Evolutionary conservation across 35 echinoderm and acorn worm genomes (phyloP), one percentile per base, ranked within the genome.

Genomic region (Heliocidaris erythrogramma): DNA sequence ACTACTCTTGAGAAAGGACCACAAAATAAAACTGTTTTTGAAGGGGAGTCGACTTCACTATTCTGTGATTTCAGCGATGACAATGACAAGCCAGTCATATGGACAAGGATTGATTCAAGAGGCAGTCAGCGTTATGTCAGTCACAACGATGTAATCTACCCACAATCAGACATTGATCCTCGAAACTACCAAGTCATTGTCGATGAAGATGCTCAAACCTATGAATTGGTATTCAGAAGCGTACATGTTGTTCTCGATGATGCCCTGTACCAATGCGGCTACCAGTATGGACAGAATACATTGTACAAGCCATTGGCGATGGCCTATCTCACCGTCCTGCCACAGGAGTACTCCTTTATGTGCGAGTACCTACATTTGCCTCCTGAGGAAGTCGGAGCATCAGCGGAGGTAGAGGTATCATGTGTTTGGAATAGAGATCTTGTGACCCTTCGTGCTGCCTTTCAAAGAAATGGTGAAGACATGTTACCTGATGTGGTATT

Each of bases 61-160:
- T 14, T 92, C 5, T 92, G 91, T n/a, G 91, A 92, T 13, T 92
- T 92, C 50, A 92, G 27, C 30, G 91, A 92, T 48, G 91, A 92
- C 49, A 92, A 92, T 29, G 50, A 92, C 29, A 49, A 50, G 91
- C 47, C 31, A 48, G 27, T 92, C 29, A 30, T 92, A 30, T 92
- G 91, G 91, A 48, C 49, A 27, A 11, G 48, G 14, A 29, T 92
- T 48, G 29, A 30, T 21, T 92, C 91, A 13, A 52, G 11, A 24
- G 91, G 91, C 14, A 56, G 8, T 50, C 3, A 50, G 16, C 48
- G 50, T 5, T 92, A 50, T 59, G 91, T 92, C 50, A 92, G 48
- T 92, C 49, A 52, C 11, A 50, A 92, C 30, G 91, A 92, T 4
- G 18, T n/a, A 30, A 48, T 92, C 16, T 92, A 50, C 30, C 50